Evolutionary conservation across 37 sponge, comb jelly and placozoan species (phyloP).

Genomic region (Mnemiopsis leidyi): DNA sequence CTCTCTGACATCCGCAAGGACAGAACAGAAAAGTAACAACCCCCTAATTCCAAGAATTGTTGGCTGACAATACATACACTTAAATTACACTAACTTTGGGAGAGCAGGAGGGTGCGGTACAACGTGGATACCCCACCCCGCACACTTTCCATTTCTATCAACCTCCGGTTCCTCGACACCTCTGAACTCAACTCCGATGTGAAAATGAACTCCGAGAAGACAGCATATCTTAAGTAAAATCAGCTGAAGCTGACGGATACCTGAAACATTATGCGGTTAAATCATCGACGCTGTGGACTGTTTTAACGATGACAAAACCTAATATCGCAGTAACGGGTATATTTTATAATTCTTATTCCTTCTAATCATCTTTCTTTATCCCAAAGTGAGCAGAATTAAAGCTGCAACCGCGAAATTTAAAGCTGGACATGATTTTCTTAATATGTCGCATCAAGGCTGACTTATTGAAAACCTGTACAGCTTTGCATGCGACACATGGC

Average conservation of each 20-base stretch:
- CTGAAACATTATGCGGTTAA: too few relatives aligned
- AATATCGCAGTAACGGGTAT: too few relatives aligned
- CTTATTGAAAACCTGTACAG: not conserved
- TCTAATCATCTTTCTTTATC: too few relatives aligned
- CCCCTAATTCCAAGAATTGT: too few relatives aligned
- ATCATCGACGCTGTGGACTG: too few relatives aligned
- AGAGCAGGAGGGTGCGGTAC: slow-evolving; percentile 18
- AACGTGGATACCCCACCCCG: slow-evolving; percentile 48
- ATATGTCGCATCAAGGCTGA: not conserved
- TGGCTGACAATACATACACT: not conserved
- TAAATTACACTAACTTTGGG: not conserved
- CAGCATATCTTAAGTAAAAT: slow-evolving; percentile 81
- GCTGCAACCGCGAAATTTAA: too few relatives aligned
- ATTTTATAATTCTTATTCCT: too few relatives aligned
- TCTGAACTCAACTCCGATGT: slow-evolving; percentile 75
- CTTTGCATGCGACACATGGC: not conserved
- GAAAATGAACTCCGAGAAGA: slow-evolving; percentile 82
- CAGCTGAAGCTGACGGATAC: slow-evolving; percentile 82
- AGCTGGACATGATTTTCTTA: not conserved
- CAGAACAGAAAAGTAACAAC: too few relatives aligned
- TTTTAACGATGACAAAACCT: too few relatives aligned
- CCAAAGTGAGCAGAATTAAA: too few relatives aligned
- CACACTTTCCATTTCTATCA: not conserved
- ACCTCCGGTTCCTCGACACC: slow-evolving; percentile 72
- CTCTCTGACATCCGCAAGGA: too few relatives aligned